These are phyloP conservation scores for Drosophila ananassae DNA, from an alignment of 1,140 invertebrate genomes.

Conservation along the genomic window DNA sequence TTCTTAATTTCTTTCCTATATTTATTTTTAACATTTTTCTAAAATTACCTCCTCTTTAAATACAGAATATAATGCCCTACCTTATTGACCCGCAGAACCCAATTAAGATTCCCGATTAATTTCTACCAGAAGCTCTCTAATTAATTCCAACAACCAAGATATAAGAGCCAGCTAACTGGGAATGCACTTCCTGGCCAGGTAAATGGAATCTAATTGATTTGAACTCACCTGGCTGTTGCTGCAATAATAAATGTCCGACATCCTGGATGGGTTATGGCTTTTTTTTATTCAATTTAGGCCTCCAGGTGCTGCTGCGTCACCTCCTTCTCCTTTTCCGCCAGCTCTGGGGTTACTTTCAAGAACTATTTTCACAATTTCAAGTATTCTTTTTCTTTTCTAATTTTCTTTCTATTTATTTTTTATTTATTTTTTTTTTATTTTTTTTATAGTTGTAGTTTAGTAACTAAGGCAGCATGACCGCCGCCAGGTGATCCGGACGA, in stretches of 20 bases:
- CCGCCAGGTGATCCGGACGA: conserved; percentile 20
- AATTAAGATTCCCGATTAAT: neutral
- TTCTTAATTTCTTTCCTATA: no score
- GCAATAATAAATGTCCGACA: conserved; percentile 80
- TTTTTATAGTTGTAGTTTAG: neutral
- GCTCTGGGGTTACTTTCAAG: neutral
- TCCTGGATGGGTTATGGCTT: conserved; percentile 43
- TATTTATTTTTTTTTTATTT: neutral
- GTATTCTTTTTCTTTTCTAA: neutral
- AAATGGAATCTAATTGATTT: conserved; percentile 24
- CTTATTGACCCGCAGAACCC: neutral
- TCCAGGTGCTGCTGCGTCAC: conserved; percentile 8
- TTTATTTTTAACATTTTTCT: no score
- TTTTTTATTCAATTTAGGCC: conserved; percentile 1
- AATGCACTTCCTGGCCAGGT: conserved; percentile 7
- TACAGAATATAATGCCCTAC: no score
- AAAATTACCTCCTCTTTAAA: no score
- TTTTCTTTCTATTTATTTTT: neutral
- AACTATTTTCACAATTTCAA: neutral
- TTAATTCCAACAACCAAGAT: neutral
- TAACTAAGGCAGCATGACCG: conserved; percentile 26
- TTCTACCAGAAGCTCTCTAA: neutral
- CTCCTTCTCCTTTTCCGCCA: conserved; percentile 13
- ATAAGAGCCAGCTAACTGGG: neutral
- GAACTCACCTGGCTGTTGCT: conserved; percentile 70